Percentiles rank a stretch among this genome's conserved stretches.
Conservation (phyloP, 2,797 vertebrate species). For the Pangasius macronema region DNA sequence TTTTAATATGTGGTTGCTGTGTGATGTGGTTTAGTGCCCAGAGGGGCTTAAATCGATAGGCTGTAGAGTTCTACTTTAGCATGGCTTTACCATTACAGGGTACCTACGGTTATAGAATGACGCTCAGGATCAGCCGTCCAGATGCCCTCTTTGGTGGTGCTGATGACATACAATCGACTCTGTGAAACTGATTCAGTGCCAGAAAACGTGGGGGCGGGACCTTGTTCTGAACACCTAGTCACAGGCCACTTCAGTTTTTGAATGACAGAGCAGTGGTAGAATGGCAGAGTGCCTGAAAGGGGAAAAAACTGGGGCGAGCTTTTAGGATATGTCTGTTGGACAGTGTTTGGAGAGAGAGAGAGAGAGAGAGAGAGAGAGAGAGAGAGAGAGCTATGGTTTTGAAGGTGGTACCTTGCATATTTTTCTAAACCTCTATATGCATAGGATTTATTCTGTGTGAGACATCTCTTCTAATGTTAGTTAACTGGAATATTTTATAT, state of each 20-base stretch:
- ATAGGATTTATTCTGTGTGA: background rate
- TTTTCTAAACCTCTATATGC: background rate
- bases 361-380: slow-evolving; percentile 12
- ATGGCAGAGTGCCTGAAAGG: slow-evolving; percentile 45
- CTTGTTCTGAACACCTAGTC: slow-evolving; percentile 15
- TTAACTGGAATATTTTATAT: background rate
- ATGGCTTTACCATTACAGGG: slow-evolving; percentile 29
- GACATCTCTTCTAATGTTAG: background rate
- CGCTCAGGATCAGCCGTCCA: slow-evolving; percentile 15
- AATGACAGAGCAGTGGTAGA: slow-evolving; percentile 44
- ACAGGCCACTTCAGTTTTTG: slow-evolving; percentile 28
- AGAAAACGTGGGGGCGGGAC: background rate
- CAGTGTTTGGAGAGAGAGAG: background rate
- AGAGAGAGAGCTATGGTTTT: background rate
- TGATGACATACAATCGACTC: background rate
- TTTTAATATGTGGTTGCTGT: slow-evolving; percentile 49
- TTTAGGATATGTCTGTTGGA: slow-evolving; percentile 37
- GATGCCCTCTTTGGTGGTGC: background rate
- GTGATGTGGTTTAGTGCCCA: slow-evolving; percentile 59
- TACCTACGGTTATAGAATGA: slow-evolving; percentile 32
- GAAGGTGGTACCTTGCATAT: background rate
- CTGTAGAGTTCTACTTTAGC: slow-evolving; percentile 26
- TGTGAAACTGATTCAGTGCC: slow-evolving; percentile 36
- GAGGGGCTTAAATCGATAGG: slow-evolving; percentile 63
- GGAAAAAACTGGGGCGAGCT: slow-evolving; percentile 46